These are phyloP conservation scores for Troides aeacus DNA, from an alignment of 2,888 invertebrate genomes.

Conservation along the genomic window DNA sequence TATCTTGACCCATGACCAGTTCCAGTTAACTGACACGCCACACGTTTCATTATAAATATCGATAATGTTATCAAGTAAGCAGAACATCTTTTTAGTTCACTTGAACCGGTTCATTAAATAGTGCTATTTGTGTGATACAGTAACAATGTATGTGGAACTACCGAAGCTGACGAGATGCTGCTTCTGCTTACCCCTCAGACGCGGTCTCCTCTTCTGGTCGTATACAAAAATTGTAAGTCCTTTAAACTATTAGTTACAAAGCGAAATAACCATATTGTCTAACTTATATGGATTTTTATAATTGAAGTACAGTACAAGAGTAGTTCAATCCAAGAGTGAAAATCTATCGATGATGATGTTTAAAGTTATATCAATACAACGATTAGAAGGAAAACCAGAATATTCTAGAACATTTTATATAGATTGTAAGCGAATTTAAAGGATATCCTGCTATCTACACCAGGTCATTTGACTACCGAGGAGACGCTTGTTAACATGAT, in stretches of 20 bases:
- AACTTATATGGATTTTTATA: not conserved
- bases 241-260: not conserved
- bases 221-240: constrained; percentile 35
- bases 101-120: not conserved
- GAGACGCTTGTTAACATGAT: too few relatives aligned
- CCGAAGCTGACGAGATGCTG: constrained; percentile 35
- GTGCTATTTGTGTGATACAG: constrained; percentile 2
- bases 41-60: not conserved
- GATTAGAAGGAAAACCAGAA: too few relatives aligned
- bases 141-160: constrained; percentile 34
- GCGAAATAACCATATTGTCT: not conserved
- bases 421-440: too few relatives aligned
- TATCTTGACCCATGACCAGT: constrained; percentile 3
- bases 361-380: too few relatives aligned
- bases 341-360: too few relatives aligned
- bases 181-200: constrained; percentile 35
- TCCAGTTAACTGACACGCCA: not conserved
- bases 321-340: too few relatives aligned
- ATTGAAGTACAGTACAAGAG: too few relatives aligned
- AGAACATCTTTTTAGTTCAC: not conserved
- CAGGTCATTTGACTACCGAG: too few relatives aligned
- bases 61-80: not conserved
- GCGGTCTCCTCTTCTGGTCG: constrained; percentile 38
- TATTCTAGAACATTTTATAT: too few relatives aligned
- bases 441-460: too few relatives aligned